Conservation (phyloP, 2,797 vertebrate species). For the Hylomyscus alleni region DNA sequence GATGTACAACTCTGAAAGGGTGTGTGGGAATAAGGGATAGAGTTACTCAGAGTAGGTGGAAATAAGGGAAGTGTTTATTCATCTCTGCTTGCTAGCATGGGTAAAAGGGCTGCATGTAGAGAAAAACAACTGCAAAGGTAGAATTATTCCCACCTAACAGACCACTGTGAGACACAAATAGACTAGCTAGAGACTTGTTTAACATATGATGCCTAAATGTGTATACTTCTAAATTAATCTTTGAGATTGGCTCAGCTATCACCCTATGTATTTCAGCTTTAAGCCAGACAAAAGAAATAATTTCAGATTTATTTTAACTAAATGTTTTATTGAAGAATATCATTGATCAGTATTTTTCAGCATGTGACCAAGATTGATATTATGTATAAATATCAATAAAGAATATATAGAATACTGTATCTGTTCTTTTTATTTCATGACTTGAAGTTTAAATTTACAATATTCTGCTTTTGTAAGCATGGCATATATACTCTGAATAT, state of each 20-base stretch:
- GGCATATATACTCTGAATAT: not conserved
- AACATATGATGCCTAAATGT: not conserved
- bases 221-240: not conserved
- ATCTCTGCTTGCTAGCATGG: not conserved
- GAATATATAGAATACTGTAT: not conserved
- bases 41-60: not conserved
- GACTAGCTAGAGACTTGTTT: not conserved
- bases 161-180: not conserved
- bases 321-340: conserved; percentile 17
- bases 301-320: not conserved
- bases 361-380: not conserved
- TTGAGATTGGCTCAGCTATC: not conserved
- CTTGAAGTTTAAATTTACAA: conserved; percentile 16
- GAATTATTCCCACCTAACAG: not conserved
- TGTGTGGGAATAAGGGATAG: not conserved
- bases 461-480: not conserved
- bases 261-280: not conserved
- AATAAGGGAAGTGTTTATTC: not conserved
- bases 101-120: conserved; percentile 12
- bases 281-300: not conserved
- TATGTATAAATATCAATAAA: conserved; percentile 44
- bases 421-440: not conserved
- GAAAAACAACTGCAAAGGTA: not conserved
- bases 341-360: conserved; percentile 42
- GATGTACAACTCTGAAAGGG: conserved; percentile 3